These are phyloP conservation scores for Notospermus geniculatus DNA, from an alignment of 1,140 invertebrate genomes.

Conservation along the genomic window DNA sequence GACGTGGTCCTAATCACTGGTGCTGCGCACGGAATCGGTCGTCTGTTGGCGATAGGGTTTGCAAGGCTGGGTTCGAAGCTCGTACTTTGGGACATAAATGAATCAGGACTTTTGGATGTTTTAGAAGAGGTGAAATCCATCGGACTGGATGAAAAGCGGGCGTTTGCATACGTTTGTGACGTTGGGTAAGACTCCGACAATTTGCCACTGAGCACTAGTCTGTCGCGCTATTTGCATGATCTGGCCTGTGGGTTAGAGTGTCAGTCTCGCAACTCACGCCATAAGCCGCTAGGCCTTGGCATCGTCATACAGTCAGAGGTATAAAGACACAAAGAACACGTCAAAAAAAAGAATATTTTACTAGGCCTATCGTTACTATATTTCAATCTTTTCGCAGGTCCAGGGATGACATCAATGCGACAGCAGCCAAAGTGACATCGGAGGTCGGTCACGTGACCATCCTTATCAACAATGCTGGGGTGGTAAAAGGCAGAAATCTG, in stretches of 20 bases:
- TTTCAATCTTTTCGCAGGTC: conserved; percentile 68
- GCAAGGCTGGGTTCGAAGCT: conserved; percentile 77
- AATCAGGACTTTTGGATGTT: too few species aligned
- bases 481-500: conserved; percentile 77
- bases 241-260: too few species aligned
- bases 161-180: too few species aligned
- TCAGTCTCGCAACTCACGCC: too few species aligned
- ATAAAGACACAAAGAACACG: too few species aligned
- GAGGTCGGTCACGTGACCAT: conserved; percentile 79
- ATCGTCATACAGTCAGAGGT: too few species aligned
- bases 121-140: too few species aligned
- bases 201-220: too few species aligned
- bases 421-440: conserved; percentile 66
- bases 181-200: too few species aligned
- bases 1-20: conserved; percentile 89
- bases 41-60: conserved; percentile 73
- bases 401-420: conserved; percentile 72
- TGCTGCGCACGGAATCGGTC: conserved; percentile 73
- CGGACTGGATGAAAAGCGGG: too few species aligned
- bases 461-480: conserved; percentile 89
- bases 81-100: conserved; percentile 88
- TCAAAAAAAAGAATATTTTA: too few species aligned
- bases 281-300: not conserved
- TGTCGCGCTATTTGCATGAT: too few species aligned
- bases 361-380: not conserved